Percentiles rank a stretch among this genome's conserved stretches.
phyloP scores from a whole-genome alignment of 2,888 invertebrate genomes.

The Polymixis flavicincta region DNA sequence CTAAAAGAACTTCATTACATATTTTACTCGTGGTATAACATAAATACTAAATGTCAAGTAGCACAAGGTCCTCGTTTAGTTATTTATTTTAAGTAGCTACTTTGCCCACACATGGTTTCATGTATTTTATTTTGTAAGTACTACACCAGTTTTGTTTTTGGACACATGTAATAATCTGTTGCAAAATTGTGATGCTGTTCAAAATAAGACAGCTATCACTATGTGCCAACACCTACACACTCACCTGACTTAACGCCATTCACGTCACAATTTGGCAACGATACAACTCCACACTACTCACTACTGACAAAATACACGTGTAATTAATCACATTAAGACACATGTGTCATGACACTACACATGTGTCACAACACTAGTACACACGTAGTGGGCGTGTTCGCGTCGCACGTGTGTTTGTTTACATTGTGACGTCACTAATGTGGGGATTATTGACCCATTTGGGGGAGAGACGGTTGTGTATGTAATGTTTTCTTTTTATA shows the following conservation, averaged over 20 bases:
- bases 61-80: neutral
- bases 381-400: conserved; percentile 34
- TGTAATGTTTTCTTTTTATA: conserved; percentile 4
- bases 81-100: neutral
- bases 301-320: conserved; percentile 20
- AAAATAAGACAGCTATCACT: neutral
- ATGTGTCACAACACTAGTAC: conserved; percentile 52
- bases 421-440: conserved; percentile 50
- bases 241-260: conserved; percentile 1
- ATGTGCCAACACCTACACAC: neutral
- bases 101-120: neutral
- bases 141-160: neutral
- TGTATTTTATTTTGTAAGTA: neutral
- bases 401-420: conserved; percentile 54
- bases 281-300: conserved; percentile 7
- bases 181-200: neutral
- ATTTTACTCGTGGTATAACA: neutral
- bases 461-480: neutral
- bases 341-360: conserved; percentile 42
- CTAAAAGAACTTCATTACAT: conserved; percentile 12
- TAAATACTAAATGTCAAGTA: neutral
- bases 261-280: conserved; percentile 25
- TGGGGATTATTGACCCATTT: conserved; percentile 26
- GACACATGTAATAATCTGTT: neutral
- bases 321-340: conserved; percentile 35